A percentile compares a stretch with the other conserved stretches of the same genome.
These are phyloP conservation scores for Pachyramphus minor DNA, from an alignment of 2,113 vertebrate species.

Conservation along the genomic window DNA sequence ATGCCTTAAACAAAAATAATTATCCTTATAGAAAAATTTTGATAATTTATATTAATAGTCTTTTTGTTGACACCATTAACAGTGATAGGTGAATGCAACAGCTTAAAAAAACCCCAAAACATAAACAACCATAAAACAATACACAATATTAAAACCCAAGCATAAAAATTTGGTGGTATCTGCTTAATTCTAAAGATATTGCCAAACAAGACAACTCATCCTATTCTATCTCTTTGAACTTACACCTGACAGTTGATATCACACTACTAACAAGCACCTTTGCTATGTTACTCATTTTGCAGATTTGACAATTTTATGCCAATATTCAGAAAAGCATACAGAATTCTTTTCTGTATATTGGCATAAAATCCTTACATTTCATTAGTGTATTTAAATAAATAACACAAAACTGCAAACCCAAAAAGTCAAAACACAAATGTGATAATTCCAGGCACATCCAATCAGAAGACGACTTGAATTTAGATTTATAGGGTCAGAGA, in stretches of 20 bases:
- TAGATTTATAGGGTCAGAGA: neutral
- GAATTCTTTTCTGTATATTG: no score
- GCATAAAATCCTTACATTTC: neutral
- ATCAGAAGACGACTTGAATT: neutral
- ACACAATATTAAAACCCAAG: neutral
- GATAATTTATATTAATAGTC: neutral
- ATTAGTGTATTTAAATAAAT: neutral
- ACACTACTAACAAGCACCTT: neutral
- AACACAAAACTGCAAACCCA: fast-evolving
- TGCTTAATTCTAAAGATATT: neutral
- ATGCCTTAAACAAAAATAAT: neutral
- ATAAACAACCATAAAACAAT: neutral
- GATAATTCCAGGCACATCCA: neutral
- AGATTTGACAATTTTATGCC: neutral
- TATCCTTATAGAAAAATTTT: neutral
- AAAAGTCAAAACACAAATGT: fast-evolving
- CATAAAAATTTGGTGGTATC: neutral
- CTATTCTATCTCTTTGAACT: neutral
- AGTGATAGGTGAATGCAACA: neutral
- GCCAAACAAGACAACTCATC: neutral
- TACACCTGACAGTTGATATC: neutral
- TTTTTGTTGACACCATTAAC: neutral
- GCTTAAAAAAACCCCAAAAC: neutral
- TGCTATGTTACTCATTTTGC: neutral
- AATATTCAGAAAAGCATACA: no score